phyloP scores from a whole-genome alignment of 2,888 invertebrate species.

The Aquatica leii region DNA sequence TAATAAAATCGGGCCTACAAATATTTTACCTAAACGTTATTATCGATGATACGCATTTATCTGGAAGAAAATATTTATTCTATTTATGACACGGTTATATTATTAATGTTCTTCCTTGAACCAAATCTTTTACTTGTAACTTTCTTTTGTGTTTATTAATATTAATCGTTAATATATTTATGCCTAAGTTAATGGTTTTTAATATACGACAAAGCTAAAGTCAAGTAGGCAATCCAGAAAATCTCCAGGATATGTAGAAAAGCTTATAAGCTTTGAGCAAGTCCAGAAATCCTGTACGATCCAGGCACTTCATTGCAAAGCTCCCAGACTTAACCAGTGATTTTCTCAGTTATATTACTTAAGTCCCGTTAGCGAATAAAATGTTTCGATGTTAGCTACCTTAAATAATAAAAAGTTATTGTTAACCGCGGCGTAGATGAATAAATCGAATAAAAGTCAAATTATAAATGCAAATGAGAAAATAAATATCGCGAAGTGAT shows the following conservation, averaged over 20 bases:
- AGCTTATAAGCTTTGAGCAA: conserved; percentile 43
- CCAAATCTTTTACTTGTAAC: too few species aligned
- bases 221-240: conserved; percentile 44
- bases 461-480: conserved; percentile 53
- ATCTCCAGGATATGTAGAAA: conserved; percentile 50
- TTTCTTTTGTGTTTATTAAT: too few species aligned
- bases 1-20: conserved; percentile 49
- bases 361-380: conserved; percentile 16
- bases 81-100: conserved; percentile 35
- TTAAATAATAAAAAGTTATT: conserved; percentile 15
- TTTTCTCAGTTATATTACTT: conserved; percentile 31
- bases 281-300: conserved; percentile 41
- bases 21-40: conserved; percentile 41
- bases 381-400: background rate
- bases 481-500: conserved; percentile 59
- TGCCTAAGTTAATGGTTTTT: background rate
- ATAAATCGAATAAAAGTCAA: conserved; percentile 29
- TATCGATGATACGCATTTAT: conserved; percentile 46
- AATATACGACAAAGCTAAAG: conserved; percentile 22
- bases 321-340: conserved; percentile 27
- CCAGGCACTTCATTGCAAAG: conserved; percentile 37
- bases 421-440: conserved; percentile 17
- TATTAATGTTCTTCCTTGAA: conserved; percentile 7
- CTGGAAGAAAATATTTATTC: conserved; percentile 43
- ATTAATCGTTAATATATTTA: too few species aligned